phyloP scores from a whole-genome alignment of 2,113 vertebrate species.

The Rousettus leschenaultii region DNA sequence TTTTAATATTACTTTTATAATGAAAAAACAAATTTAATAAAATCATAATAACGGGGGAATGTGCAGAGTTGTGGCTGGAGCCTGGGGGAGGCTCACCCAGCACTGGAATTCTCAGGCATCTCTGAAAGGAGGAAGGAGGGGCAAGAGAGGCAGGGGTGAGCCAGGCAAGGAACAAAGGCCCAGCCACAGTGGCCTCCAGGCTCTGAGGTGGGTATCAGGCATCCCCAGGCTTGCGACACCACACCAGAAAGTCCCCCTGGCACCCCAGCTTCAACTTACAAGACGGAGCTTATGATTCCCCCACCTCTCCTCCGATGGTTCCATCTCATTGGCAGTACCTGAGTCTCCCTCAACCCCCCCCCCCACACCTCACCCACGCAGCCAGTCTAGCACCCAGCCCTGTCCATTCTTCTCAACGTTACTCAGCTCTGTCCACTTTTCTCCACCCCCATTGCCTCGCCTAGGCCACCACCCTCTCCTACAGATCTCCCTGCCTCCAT shows the following conservation, averaged over 20 bases:
- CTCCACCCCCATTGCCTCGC: not conserved
- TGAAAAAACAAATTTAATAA: constrained; percentile 73
- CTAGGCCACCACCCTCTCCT: not conserved
- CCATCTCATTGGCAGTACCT: not conserved
- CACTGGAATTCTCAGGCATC: not conserved
- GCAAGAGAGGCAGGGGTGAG: not conserved
- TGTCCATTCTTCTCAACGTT: not conserved
- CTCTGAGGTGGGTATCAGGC: not conserved
- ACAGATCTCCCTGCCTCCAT: not conserved
- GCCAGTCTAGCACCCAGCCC: not conserved
- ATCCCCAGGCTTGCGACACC: not conserved
- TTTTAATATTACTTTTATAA: constrained; percentile 72
- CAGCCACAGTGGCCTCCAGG: not conserved
- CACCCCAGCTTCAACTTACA: not conserved
- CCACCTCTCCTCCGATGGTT: not conserved
- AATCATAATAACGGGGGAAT: constrained; percentile 34
- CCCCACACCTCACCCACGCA: not conserved
- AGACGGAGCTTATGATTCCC: not conserved
- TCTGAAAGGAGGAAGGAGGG: not conserved
- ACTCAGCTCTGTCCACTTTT: not conserved
- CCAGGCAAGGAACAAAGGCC: not conserved
- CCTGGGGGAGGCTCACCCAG: not conserved
- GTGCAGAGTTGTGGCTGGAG: constrained; percentile 22
- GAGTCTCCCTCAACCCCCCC: not conserved
- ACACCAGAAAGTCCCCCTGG: too few species aligned